Percentiles rank a stretch among this genome's conserved stretches.
These are phyloP conservation scores for Trinectes maculatus DNA, from an alignment of 2,113 vertebrate species.

Conservation along the genomic window DNA sequence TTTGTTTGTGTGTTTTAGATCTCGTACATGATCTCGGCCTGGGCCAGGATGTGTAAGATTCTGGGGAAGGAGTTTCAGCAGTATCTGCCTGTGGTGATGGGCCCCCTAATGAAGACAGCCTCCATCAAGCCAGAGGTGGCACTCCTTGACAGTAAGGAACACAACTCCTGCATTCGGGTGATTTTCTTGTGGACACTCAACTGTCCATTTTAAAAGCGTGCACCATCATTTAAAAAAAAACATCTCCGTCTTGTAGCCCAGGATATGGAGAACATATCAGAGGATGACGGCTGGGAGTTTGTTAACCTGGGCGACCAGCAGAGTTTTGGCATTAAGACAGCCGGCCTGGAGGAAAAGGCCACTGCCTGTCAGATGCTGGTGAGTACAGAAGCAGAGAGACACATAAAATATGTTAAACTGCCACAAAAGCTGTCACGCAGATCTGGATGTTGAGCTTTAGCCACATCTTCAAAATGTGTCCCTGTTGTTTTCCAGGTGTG, in stretches of 20 bases:
- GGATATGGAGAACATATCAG: conserved; percentile 99
- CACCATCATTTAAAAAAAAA: background rate
- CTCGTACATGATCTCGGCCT: conserved; percentile 99
- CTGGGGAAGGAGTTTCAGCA: conserved; percentile 99
- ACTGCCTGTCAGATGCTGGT: conserved; percentile 99
- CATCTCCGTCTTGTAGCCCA: conserved; percentile 83
- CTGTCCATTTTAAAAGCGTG: background rate
- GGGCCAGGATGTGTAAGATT: conserved; percentile 99
- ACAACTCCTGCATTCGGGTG: too few species aligned
- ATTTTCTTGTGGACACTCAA: background rate
- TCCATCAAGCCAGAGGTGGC: conserved; percentile 99
- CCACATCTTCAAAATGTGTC: background rate
- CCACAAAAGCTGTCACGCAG: background rate
- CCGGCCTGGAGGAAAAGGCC: conserved; percentile 97
- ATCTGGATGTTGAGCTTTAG: background rate
- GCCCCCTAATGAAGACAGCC: conserved; percentile 98
- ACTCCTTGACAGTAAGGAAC: conserved; percentile 92
- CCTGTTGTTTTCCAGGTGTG: conserved; percentile 85
- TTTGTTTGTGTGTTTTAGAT: conserved; percentile 80
- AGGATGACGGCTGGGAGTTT: conserved; percentile 99
- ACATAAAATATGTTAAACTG: too few species aligned
- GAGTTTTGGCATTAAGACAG: conserved; percentile 99
- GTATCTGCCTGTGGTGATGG: conserved; percentile 99
- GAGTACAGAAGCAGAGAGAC: conserved; percentile 40
- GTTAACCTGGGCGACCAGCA: conserved; percentile 98